Conservation (phyloP, 2,888 invertebrate genomes). For the Dastarcus helophoroides region DNA sequence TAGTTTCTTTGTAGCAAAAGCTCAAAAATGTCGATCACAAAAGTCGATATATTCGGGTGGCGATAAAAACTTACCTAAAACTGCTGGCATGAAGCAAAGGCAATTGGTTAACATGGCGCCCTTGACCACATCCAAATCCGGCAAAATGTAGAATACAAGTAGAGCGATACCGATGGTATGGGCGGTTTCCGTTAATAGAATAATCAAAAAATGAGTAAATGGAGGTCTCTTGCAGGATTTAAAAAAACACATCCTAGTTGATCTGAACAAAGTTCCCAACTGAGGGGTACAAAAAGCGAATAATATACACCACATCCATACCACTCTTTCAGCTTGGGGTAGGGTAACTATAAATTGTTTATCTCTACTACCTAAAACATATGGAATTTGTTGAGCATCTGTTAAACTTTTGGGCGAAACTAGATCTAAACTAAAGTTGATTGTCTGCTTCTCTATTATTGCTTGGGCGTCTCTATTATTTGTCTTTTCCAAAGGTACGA, state of each 20-base stretch:
- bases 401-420: too few relatives aligned
- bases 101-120: constrained; percentile 95
- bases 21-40: too few relatives aligned
- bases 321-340: constrained; percentile 76
- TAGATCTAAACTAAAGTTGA: too few relatives aligned
- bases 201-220: constrained; percentile 51
- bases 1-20: too few relatives aligned
- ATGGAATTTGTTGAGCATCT: too few relatives aligned
- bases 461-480: too few relatives aligned
- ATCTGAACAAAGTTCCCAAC: constrained; percentile 72
- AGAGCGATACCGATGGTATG: constrained; percentile 81
- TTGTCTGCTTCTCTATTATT: too few relatives aligned
- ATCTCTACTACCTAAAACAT: constrained; percentile 66
- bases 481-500: too few relatives aligned
- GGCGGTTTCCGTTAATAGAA: constrained; percentile 76
- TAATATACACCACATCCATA: constrained; percentile 87
- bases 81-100: constrained; percentile 81
- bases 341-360: constrained; percentile 72
- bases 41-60: too few relatives aligned
- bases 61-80: constrained; percentile 48
- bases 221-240: constrained; percentile 72
- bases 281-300: constrained; percentile 84
- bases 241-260: constrained; percentile 80
- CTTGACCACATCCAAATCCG: constrained; percentile 86
- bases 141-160: constrained; percentile 78